Base-by-base conservation (phyloP, 1,140 invertebrate species). In the Diprion similis region DNA sequence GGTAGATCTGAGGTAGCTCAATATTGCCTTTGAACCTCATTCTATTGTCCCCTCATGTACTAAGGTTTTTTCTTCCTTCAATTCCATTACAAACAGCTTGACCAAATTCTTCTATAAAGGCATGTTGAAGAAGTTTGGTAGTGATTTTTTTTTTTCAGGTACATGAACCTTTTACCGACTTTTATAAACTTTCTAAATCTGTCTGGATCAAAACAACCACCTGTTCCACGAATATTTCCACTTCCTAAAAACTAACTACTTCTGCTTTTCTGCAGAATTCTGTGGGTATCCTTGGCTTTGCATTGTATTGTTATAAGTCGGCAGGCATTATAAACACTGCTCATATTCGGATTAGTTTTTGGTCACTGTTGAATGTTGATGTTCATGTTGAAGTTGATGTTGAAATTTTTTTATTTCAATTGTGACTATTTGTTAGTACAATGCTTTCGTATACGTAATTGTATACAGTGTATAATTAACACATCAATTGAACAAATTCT, bases 41-140 rank as follows among this genome's bases (percentile, higher is more conserved):
- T 37, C 24, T 37, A 37, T 37, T 37, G 24, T 37, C 24, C 24
- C n/a, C 6, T 59, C 51, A 59, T 15, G 7, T 59, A 13, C 9
- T 59, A 59, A 59, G n/a, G 2, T 59, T 59, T 59, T 13, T 59
- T 6, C 51, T 15, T 59, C n/a, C 11, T 59, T 59, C 51, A 59
- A 59, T 59, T 17, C 9, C 51, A 59, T 59, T 17, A 8, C 7
- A 6, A 17, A 9, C 51, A 59, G 51, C n/a, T 59, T 59, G 51
- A 59, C 51, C 11, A 59, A 15, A 9, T 59, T 59, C n/a, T 59
- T 8, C 11, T 59, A 15, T 17, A 59, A 59, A 78, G 81, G 84
- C 85, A 86, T 86, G 84, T 82, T 82, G 73, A 79, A 80, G 79
- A 81, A 79, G 81, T 80, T 78, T 81, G 80, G 79, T 85, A 85